These are phyloP conservation scores for Drosophila santomea DNA, from an alignment of 1,140 invertebrate genomes.

Conservation along the genomic window DNA sequence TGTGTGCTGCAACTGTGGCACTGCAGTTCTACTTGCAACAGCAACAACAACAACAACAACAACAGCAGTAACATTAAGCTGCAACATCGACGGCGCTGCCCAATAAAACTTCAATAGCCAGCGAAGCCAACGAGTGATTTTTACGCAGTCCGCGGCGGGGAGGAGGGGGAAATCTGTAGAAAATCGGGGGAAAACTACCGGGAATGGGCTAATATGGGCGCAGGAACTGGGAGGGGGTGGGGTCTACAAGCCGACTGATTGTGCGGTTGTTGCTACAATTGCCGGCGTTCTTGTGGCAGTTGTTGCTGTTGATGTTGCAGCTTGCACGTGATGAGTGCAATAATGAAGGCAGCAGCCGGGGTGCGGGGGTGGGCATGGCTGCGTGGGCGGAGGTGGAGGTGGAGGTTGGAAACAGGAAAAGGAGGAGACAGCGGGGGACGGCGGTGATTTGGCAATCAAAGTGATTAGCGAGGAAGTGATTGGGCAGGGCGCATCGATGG, in stretches of 20 bases:
- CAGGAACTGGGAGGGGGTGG: neutral
- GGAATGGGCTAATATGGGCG: conserved; percentile 19
- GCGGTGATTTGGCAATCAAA: conserved; percentile 55
- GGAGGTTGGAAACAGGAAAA: neutral
- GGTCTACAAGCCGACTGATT: conserved; percentile 49
- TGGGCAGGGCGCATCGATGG: conserved; percentile 20
- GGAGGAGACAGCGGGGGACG: neutral
- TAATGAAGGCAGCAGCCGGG: conserved; percentile 31
- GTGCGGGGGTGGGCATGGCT: neutral
- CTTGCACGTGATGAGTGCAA: conserved; percentile 69
- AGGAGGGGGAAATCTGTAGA: conserved; percentile 11
- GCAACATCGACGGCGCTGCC: conserved; percentile 43
- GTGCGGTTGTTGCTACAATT: conserved; percentile 80
- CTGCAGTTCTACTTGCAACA: conserved; percentile 12
- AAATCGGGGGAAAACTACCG: conserved; percentile 13
- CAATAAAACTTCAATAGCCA: conserved; percentile 79
- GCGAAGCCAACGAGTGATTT: conserved; percentile 53
- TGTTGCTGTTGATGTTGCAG: conserved; percentile 30
- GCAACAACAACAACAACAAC: conserved; percentile 11
- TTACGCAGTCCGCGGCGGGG: conserved; percentile 40
- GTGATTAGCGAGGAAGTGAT: conserved; percentile 47
- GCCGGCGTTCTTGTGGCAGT: conserved; percentile 60
- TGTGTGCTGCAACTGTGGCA: neutral
- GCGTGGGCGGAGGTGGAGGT: conserved; percentile 10
- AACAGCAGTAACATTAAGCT: conserved; percentile 1